phyloP scores from a whole-genome alignment of 2,797 vertebrate genomes.

The Poeciliopsis infans region DNA sequence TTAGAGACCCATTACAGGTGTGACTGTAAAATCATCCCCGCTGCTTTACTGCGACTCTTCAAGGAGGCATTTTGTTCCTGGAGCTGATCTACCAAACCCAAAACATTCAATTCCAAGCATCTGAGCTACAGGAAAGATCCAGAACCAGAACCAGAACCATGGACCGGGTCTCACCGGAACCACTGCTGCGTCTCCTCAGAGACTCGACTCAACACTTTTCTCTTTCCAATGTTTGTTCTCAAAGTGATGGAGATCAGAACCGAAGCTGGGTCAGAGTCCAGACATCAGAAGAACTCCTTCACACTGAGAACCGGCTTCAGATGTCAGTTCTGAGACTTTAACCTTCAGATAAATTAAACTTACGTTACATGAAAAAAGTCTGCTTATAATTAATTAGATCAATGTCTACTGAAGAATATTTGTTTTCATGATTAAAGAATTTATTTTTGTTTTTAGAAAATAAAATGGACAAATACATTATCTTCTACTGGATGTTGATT shows the following conservation, averaged over 20 bases:
- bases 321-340: no score
- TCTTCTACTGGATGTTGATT: no score
- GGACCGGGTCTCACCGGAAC: neutral
- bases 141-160: conserved; percentile 32
- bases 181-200: conserved; percentile 36
- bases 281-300: neutral
- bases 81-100: neutral
- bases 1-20: neutral
- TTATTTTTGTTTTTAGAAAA: no score
- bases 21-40: neutral
- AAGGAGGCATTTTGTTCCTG: neutral
- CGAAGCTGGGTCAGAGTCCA: neutral
- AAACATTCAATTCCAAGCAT: neutral
- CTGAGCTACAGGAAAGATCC: neutral
- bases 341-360: no score
- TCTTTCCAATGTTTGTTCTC: conserved; percentile 34
- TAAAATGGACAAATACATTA: no score
- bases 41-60: neutral
- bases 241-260: conserved; percentile 6
- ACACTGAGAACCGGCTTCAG: neutral
- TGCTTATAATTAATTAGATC: no score
- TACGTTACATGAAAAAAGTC: no score
- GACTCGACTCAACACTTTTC: conserved; percentile 31
- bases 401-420: no score
- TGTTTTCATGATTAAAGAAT: no score